These are phyloP conservation scores for Synergus japonicus DNA, from an alignment of 2,888 invertebrate genomes.

Conservation along the genomic window DNA sequence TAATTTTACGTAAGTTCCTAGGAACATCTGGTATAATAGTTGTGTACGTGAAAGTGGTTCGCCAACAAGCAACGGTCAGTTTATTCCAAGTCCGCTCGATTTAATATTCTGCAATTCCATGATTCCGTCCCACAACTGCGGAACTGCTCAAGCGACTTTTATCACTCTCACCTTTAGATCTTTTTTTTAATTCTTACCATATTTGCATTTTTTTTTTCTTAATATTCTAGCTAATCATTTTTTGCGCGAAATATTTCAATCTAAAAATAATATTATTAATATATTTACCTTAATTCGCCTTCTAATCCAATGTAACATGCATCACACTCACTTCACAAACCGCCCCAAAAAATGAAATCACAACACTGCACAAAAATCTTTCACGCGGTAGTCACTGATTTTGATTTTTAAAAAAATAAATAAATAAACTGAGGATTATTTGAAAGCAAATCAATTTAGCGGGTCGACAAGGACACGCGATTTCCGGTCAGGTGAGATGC, in stretches of 20 bases:
- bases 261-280: background rate
- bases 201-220: background rate
- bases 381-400: too few species aligned
- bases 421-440: background rate
- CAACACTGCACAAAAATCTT: constrained; percentile 18
- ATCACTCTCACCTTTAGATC: background rate
- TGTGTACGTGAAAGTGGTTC: constrained; percentile 73
- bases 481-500: constrained; percentile 49
- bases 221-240: background rate
- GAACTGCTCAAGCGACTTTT: constrained; percentile 48
- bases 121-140: constrained; percentile 58
- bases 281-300: constrained; percentile 55
- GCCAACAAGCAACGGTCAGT: constrained; percentile 71
- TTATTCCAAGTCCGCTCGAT: constrained; percentile 67
- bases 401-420: constrained; percentile 33
- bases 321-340: constrained; percentile 60
- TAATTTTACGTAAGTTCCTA: constrained; percentile 70
- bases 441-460: constrained; percentile 15
- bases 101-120: constrained; percentile 69
- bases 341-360: constrained; percentile 39
- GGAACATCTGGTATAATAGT: constrained; percentile 68
- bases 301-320: constrained; percentile 61
- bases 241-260: constrained; percentile 28
- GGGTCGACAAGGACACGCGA: constrained; percentile 45
- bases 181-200: too few species aligned